Conservation (phyloP, 1,140 invertebrate species). For the Pseudomyrmex concolor region DNA sequence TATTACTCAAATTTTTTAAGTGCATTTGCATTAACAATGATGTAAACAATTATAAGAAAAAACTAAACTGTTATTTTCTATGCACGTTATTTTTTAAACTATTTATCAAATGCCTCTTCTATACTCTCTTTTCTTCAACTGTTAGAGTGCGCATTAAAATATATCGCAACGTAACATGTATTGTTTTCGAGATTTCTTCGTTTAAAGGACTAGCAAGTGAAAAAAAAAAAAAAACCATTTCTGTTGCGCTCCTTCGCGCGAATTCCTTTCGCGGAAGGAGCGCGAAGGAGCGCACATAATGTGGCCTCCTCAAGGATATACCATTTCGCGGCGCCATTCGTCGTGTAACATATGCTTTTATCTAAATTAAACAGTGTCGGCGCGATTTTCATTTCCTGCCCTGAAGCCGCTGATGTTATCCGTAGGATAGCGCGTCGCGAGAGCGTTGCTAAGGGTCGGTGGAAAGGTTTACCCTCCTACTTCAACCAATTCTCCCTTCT, state of each 20-base stretch:
- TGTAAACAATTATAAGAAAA: not conserved
- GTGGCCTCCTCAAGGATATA: constrained; percentile 41
- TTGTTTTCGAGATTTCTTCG: not conserved
- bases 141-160: not conserved
- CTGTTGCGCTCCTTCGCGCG: not conserved
- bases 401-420: constrained; percentile 85
- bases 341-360: constrained; percentile 86
- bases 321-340: constrained; percentile 48
- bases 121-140: not conserved
- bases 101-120: too few relatives aligned
- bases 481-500: constrained; percentile 60
- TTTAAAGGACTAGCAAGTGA: not conserved
- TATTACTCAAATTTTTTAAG: not conserved
- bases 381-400: constrained; percentile 86
- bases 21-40: too few relatives aligned
- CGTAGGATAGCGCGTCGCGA: constrained; percentile 82
- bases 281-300: too few relatives aligned
- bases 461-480: constrained; percentile 76
- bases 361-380: constrained; percentile 86
- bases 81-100: too few relatives aligned
- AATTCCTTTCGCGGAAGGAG: constrained; percentile 35
- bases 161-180: not conserved
- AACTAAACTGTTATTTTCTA: not conserved
- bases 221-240: constrained; percentile 15
- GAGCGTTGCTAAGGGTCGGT: constrained; percentile 78